Evolutionary conservation across 2,797 vertebrate species (phyloP).

Genomic region (Sarcophilus harrisii): DNA sequence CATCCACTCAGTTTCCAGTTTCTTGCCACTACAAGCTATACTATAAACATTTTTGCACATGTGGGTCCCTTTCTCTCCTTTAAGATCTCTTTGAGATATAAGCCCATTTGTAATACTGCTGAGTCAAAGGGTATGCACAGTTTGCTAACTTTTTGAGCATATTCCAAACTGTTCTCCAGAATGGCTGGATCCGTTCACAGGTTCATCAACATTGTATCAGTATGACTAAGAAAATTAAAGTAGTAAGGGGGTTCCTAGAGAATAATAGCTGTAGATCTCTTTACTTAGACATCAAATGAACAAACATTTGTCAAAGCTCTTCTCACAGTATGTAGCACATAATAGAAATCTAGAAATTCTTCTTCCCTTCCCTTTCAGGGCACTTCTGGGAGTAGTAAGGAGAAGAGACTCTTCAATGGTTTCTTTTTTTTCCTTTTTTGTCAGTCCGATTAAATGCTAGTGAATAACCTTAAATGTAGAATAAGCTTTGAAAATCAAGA

Average conservation of each 20-base stretch:
- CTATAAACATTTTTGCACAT: no score
- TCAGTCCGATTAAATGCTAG: constrained; percentile 16
- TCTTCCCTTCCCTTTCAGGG: neutral
- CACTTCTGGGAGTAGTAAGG: neutral
- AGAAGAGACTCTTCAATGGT: neutral
- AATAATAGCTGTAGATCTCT: neutral
- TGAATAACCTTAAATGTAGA: constrained; percentile 3
- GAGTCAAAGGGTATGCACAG: no score
- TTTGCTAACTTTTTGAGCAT: no score
- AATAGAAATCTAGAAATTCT: neutral
- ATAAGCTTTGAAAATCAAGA: constrained; percentile 12
- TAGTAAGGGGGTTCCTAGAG: neutral
- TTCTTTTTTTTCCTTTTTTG: neutral
- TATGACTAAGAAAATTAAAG: neutral
- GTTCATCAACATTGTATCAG: no score
- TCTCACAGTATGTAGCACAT: neutral
- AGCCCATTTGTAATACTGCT: no score
- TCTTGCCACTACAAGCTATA: no score
- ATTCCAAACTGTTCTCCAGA: no score
- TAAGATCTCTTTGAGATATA: no score
- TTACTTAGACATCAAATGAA: neutral
- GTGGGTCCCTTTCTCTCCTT: no score
- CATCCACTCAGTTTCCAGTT: no score
- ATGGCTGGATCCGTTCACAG: no score
- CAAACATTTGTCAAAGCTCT: neutral